Evolutionary conservation across 2,888 invertebrate species (phyloP).

Genomic region (Plusia festucae): DNA sequence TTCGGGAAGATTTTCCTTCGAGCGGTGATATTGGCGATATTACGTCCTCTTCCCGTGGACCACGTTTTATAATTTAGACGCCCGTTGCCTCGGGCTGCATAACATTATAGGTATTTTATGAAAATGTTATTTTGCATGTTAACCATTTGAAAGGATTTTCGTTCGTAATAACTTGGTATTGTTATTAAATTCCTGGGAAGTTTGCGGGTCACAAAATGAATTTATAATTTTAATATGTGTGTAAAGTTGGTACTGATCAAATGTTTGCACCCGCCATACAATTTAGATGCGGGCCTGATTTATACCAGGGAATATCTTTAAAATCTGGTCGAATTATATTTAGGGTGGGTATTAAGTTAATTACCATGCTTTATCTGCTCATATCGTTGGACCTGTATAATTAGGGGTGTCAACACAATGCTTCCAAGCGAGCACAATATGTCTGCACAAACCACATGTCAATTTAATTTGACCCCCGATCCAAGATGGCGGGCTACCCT

Average conservation of each 20-base stretch:
- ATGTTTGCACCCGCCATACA: slow-evolving; percentile 22
- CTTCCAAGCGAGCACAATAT: slow-evolving; percentile 80
- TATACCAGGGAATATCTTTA: slow-evolving; percentile 65
- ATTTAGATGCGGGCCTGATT: slow-evolving; percentile 60
- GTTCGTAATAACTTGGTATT: slow-evolving; percentile 51
- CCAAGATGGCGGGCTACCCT: slow-evolving; percentile 85
- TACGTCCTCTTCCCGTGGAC: slow-evolving; percentile 71
- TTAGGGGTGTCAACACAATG: slow-evolving; percentile 88
- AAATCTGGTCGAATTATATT: slow-evolving; percentile 69
- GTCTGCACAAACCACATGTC: slow-evolving; percentile 86
- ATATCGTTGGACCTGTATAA: slow-evolving; percentile 83
- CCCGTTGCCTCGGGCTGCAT: slow-evolving; percentile 72
- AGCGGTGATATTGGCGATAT: slow-evolving; percentile 77
- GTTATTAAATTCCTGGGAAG: slow-evolving; percentile 51
- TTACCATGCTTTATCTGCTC: slow-evolving; percentile 82
- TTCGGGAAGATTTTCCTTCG: slow-evolving; percentile 73
- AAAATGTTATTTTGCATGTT: slow-evolving; percentile 73
- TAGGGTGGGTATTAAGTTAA: slow-evolving; percentile 80
- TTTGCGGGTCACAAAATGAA: slow-evolving; percentile 30
- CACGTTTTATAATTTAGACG: slow-evolving; percentile 76
- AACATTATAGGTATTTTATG: slow-evolving; percentile 75
- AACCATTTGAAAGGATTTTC: slow-evolving; percentile 65
- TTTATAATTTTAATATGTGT: slow-evolving; percentile 25
- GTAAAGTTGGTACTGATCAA: slow-evolving; percentile 19
- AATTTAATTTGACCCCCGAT: slow-evolving; percentile 88